A percentile compares a stretch with the other conserved stretches of the same genome.
Evolutionary conservation across 2,888 invertebrate genomes (phyloP).

Genomic region (Drosophila pegasa): DNA sequence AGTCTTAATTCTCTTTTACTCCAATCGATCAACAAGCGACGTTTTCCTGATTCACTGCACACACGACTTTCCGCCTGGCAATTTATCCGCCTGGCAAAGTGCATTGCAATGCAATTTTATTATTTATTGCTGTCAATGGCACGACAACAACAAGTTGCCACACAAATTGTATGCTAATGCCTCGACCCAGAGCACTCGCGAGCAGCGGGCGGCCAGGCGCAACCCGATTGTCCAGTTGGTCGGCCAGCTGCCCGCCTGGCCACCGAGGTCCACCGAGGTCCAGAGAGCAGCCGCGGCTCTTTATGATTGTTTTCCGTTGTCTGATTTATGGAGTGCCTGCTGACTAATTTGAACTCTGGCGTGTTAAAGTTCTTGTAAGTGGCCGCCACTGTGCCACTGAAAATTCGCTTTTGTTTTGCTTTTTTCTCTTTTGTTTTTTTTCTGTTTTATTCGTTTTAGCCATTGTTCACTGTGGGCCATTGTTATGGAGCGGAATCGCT

Average conservation of each 20-base stretch:
- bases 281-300: constrained; percentile 20
- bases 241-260: constrained; percentile 5
- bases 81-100: constrained; percentile 19
- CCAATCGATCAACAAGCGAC: background rate
- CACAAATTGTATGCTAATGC: constrained; percentile 78
- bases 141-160: constrained; percentile 37
- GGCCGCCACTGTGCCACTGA: constrained; percentile 50
- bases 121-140: constrained; percentile 71
- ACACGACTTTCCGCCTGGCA: background rate
- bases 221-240: constrained; percentile 54
- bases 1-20: background rate
- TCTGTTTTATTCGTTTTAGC: constrained; percentile 16
- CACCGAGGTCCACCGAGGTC: constrained; percentile 8
- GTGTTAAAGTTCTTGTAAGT: constrained; percentile 64
- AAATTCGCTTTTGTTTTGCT: constrained; percentile 10
- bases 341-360: constrained; percentile 74
- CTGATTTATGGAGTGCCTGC: constrained; percentile 76
- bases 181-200: constrained; percentile 39
- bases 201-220: constrained; percentile 50
- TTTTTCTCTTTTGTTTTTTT: background rate
- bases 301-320: constrained; percentile 59
- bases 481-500: constrained; percentile 20
- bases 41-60: background rate
- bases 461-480: constrained; percentile 20
- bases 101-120: constrained; percentile 46